Conservation (phyloP, 1,140 invertebrate genomes). For the Colletes latitarsis region DNA sequence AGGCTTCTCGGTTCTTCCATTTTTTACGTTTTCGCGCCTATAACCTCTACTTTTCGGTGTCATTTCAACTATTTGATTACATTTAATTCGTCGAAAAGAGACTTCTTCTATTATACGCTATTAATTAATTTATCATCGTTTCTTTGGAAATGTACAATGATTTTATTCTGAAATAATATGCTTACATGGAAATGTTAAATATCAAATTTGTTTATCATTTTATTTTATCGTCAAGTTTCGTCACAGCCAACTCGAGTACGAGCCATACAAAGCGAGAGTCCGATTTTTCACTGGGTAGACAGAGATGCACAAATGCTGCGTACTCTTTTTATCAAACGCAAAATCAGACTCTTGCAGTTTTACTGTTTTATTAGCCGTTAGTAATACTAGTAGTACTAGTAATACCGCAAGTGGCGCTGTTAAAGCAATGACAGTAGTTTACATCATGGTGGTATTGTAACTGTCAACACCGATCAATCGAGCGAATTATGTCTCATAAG, state of each 20-base stretch:
- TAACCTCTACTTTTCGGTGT: background rate
- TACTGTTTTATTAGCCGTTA: too few species aligned
- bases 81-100: background rate
- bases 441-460: conserved; percentile 64
- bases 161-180: background rate
- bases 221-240: too few species aligned
- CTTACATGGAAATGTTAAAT: background rate
- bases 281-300: too few species aligned
- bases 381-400: background rate
- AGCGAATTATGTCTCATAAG: conserved; percentile 68
- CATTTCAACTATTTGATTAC: background rate
- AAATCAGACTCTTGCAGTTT: too few species aligned
- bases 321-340: too few species aligned
- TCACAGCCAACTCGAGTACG: too few species aligned
- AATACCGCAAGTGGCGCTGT: conserved; percentile 11
- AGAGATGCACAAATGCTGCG: too few species aligned
- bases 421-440: conserved; percentile 37
- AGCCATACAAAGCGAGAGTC: too few species aligned
- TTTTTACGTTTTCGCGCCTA: background rate
- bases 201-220: background rate
- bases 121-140: background rate
- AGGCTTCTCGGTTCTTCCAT: background rate
- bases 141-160: background rate
- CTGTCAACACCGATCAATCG: conserved; percentile 68
- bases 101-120: too few species aligned